Base-by-base conservation (phyloP, 2,888 invertebrate species). In the Leptura quadrifasciata region DNA sequence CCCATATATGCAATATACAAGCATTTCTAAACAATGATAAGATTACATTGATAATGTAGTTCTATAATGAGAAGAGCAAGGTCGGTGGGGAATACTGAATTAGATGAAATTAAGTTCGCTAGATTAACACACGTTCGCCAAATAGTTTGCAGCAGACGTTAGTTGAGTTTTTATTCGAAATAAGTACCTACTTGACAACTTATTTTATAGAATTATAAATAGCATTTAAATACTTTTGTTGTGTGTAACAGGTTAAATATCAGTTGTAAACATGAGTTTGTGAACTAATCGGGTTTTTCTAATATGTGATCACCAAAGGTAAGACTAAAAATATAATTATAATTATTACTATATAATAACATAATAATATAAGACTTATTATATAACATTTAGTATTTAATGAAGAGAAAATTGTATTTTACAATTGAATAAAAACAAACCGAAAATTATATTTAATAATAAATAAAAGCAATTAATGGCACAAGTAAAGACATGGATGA, bases 1-100 rank as follows among this genome's bases (percentile, higher is more conserved):
- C 35, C 15, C 69, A 47, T 57, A 27, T 47, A 39, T 57, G 20
- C 57, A 57, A 60, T 76, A 75, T 77, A 80, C 82, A 73, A 61
- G 47, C 76, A 80, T 85, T 84, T 86, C 85, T 85, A 85, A 86
- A 86, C 84, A 80, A 81, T 85, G 88, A 88, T 88, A 87, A 88
- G 87, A 87, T 87, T 87, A 85, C 80, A 80, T 72, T 80, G 85
- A 85, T 86, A 84, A 81, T 85, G 78, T 65, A 79, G 82, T 76
- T 75, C 69, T 70, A 76, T 83, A 84, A 84, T 83, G 85, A 85
- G 82, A 82, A 78, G 81, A 76, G 76, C 86, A 86, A 86, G 86
- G 86, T 82, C 85, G 82, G 74, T 79, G 79, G 81, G 82, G 80
- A 80, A 76, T 79, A 79, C 74, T 82, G 81, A 85, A 82, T 82